phyloP scores from a whole-genome alignment of 2,113 vertebrate genomes.

The Lampris megalopsis region DNA sequence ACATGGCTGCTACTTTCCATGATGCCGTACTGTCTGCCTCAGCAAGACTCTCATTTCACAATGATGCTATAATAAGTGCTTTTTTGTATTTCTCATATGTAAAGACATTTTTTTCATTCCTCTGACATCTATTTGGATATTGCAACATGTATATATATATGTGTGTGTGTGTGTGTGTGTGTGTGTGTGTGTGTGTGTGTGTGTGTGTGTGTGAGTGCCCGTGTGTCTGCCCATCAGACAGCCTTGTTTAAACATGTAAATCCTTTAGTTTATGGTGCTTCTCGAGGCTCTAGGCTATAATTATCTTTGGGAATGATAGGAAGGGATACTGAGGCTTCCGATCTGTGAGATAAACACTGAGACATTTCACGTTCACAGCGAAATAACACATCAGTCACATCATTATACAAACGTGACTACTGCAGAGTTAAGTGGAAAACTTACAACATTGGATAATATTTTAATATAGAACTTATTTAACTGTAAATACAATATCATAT shows the following conservation, averaged over 20 bases:
- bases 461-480: no score
- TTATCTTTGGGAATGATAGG: slow-evolving; percentile 39
- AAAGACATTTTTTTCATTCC: slow-evolving; percentile 24
- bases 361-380: slow-evolving; percentile 31
- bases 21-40: slow-evolving; percentile 29
- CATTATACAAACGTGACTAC: slow-evolving; percentile 14
- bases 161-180: neutral
- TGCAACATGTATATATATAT: neutral
- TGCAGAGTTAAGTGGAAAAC: slow-evolving; percentile 1
- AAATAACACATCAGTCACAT: slow-evolving; percentile 33
- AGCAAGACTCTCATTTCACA: slow-evolving; percentile 3
- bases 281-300: slow-evolving; percentile 44
- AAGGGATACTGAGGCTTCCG: slow-evolving; percentile 14
- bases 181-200: slow-evolving; percentile 5
- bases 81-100: slow-evolving; percentile 39
- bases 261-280: slow-evolving; percentile 17
- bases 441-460: neutral
- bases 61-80: neutral
- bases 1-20: slow-evolving; percentile 37
- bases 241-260: slow-evolving; percentile 37
- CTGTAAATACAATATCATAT: no score
- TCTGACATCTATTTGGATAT: slow-evolving; percentile 26
- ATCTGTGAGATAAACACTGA: slow-evolving; percentile 22
- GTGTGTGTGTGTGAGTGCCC: neutral
- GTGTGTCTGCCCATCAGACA: neutral